These are phyloP conservation scores for Ditula angustiorana DNA, from an alignment of 2,888 invertebrate species.

Conservation along the genomic window DNA sequence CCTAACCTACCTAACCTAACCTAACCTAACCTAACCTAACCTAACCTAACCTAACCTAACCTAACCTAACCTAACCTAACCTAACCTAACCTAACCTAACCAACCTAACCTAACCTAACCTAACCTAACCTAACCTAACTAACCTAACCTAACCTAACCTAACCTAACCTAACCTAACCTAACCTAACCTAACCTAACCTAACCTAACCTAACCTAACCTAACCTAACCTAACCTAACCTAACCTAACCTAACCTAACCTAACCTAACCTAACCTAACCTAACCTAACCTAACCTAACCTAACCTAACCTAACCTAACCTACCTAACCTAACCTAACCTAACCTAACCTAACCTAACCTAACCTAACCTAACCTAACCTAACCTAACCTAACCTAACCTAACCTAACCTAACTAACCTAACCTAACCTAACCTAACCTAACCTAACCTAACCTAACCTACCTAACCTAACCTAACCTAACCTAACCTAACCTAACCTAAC, in stretches of 20 bases:
- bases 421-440: too few species aligned
- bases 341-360: slow-evolving; percentile 41
- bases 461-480: slow-evolving; percentile 47
- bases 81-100: slow-evolving; percentile 43
- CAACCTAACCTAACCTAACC: slow-evolving; percentile 42
- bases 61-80: slow-evolving; percentile 46
- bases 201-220: slow-evolving; percentile 41
- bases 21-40: slow-evolving; percentile 42
- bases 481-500: slow-evolving; percentile 41
- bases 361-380: slow-evolving; percentile 41
- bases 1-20: too few species aligned
- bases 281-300: slow-evolving; percentile 43
- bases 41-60: slow-evolving; percentile 39
- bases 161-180: too few species aligned
- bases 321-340: slow-evolving; percentile 45
- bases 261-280: slow-evolving; percentile 43
- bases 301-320: too few species aligned
- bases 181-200: slow-evolving; percentile 10
- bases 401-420: slow-evolving; percentile 46
- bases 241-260: slow-evolving; percentile 39
- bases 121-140: slow-evolving; percentile 46
- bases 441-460: too few species aligned
- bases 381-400: slow-evolving; percentile 46
- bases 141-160: too few species aligned
- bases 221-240: slow-evolving; percentile 43